phyloP scores from a whole-genome alignment of 2,888 invertebrate species.

The Mythimna lalbum region DNA sequence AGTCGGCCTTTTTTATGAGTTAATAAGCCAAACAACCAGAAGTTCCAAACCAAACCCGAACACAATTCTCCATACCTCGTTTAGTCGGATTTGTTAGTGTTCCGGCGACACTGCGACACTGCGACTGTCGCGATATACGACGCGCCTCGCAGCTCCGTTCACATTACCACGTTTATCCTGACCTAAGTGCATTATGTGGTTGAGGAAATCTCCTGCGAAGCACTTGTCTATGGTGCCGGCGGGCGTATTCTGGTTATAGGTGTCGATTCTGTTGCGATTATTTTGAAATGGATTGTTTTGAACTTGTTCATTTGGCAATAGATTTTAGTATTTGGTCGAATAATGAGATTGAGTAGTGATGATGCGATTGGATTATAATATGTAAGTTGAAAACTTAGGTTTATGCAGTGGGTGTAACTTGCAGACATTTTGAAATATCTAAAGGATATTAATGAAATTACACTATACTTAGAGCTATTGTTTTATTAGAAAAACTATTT shows the following conservation, averaged over 20 bases:
- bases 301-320: background rate
- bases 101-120: constrained; percentile 38
- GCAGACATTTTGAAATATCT: background rate
- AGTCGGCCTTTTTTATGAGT: too few relatives aligned
- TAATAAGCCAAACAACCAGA: background rate
- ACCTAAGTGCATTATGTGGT: constrained; percentile 79
- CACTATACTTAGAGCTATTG: too few relatives aligned
- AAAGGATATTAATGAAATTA: too few relatives aligned
- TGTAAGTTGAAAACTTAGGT: background rate
- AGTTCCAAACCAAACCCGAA: background rate
- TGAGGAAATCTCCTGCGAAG: constrained; percentile 72
- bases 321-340: background rate
- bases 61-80: constrained; percentile 25
- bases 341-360: background rate
- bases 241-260: constrained; percentile 57
- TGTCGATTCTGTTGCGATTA: constrained; percentile 30
- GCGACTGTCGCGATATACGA: constrained; percentile 13
- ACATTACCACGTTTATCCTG: constrained; percentile 72
- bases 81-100: constrained; percentile 35
- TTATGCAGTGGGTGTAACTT: background rate
- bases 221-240: constrained; percentile 67
- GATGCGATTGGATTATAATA: background rate
- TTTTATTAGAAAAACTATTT: too few relatives aligned
- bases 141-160: constrained; percentile 51
- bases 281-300: background rate